Evolutionary conservation across 2,113 vertebrate genomes (phyloP).

Genomic region (Petroica traversi): DNA sequence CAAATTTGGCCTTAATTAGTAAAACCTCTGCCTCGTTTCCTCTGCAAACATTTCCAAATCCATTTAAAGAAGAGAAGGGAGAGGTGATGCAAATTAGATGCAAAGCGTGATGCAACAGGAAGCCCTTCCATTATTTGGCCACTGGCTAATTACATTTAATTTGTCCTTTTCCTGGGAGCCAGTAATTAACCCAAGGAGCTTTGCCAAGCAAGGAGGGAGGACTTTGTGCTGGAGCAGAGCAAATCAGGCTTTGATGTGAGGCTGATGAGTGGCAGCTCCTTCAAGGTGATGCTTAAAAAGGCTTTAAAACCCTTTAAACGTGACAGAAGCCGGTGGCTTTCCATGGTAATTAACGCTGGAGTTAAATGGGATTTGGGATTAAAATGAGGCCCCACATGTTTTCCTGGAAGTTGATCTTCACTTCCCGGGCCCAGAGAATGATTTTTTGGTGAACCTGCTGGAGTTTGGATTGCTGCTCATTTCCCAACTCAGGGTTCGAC

Average conservation of each 20-base stretch:
- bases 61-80: background rate
- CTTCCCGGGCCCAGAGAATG: background rate
- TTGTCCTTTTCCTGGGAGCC: conserved; percentile 2
- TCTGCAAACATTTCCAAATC: background rate
- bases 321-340: conserved; percentile 25
- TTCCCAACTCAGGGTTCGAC: background rate
- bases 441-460: background rate
- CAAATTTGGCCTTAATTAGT: background rate
- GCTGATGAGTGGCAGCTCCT: conserved; percentile 23
- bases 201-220: background rate
- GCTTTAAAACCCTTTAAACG: conserved; percentile 17
- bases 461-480: background rate
- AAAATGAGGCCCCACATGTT: background rate
- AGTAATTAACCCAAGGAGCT: conserved; percentile 32
- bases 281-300: conserved; percentile 36
- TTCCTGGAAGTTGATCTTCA: background rate
- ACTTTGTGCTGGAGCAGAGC: background rate
- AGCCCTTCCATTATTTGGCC: background rate
- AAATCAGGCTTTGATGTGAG: background rate
- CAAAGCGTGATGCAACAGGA: background rate
- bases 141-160: conserved; percentile 16
- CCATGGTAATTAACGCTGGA: background rate
- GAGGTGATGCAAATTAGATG: background rate
- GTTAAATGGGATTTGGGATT: conserved; percentile 7
- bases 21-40: background rate